Base-by-base conservation (phyloP, 2,888 invertebrate species). In the Augiades crinisus region DNA sequence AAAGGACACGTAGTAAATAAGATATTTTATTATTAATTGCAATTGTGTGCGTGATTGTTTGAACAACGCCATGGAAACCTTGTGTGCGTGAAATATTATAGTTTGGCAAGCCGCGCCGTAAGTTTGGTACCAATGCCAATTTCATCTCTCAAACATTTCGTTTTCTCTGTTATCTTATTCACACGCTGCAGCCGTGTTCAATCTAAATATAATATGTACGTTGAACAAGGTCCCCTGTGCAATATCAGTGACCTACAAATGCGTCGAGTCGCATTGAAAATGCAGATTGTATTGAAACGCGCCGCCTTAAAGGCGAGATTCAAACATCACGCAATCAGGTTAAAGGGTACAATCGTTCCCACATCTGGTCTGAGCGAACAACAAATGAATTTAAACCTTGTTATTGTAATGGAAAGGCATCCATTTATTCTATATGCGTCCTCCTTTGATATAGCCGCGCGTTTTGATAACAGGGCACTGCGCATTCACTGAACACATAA, bases 221-320 rank as follows among this genome's bases (percentile, higher is more conserved):
- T 74, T 70, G 66, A 71, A 78, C 81, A 82, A 83, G 83, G 81
- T 77, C 75, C 67, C 64, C 71, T 66, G 68, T 75, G 78, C 79
- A 78, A 77, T 77, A 75, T 76, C 69, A 68, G 67, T 79, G 81
- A 80, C 84, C 84, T 79, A 84, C 76, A 81, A 78, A 78, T 66
- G 66, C 66, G 36, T 27, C 30, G 45, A 38, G 56, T 62, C 59
- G 57, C 56, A 53, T 47, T 36, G 55, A 47, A 45, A 33, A 53
- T 61, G 67, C 62, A 75, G 60, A 71, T 70, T 74, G 68, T 63
- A 76, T 78, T 72, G 62, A 76, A 62, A 67, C 63, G 61, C 64
- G 40, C 50, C 52, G 67, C 57, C 65, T 64, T 78, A 77, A 77
- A 68, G 73, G 64, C 66, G 65, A 72, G 65, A 76, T 74, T 78